These are phyloP conservation scores for Falco concolor DNA, from an alignment of 2,797 vertebrate species.

Conservation along the genomic window DNA sequence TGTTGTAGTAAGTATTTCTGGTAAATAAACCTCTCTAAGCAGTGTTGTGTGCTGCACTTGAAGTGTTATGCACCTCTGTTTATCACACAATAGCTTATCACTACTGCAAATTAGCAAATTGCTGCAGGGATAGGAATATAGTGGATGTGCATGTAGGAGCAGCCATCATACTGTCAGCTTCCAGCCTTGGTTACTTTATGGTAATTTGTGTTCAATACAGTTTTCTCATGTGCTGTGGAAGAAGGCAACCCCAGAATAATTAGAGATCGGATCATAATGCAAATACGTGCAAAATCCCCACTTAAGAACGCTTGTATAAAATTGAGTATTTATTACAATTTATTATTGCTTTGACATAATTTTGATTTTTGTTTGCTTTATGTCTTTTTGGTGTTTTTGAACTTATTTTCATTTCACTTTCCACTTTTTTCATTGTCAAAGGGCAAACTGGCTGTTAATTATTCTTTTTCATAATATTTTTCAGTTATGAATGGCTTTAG, in stretches of 20 bases:
- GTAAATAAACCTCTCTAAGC: background rate
- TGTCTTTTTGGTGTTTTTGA: background rate
- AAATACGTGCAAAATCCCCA: background rate
- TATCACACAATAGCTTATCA: background rate
- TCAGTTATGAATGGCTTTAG: background rate
- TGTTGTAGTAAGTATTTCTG: too few species aligned
- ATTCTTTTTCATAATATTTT: background rate
- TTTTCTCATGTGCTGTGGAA: background rate
- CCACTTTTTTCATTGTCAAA: background rate
- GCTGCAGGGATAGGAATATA: background rate
- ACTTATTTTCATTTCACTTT: background rate
- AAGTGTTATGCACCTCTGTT: background rate
- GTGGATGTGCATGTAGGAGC: background rate
- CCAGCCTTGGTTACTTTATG: background rate
- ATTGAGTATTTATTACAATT: background rate
- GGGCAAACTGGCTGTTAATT: background rate
- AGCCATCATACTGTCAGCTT: background rate
- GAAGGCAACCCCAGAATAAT: background rate
- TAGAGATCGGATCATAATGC: background rate
- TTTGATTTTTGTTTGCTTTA: background rate
- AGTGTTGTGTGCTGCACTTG: background rate
- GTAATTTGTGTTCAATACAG: background rate
- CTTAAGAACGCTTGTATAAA: background rate
- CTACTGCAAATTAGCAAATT: background rate
- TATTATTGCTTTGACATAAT: background rate